Evolutionary conservation across 2,888 invertebrate genomes (phyloP).

Genomic region (Caenorhabditis sp.): DNA sequence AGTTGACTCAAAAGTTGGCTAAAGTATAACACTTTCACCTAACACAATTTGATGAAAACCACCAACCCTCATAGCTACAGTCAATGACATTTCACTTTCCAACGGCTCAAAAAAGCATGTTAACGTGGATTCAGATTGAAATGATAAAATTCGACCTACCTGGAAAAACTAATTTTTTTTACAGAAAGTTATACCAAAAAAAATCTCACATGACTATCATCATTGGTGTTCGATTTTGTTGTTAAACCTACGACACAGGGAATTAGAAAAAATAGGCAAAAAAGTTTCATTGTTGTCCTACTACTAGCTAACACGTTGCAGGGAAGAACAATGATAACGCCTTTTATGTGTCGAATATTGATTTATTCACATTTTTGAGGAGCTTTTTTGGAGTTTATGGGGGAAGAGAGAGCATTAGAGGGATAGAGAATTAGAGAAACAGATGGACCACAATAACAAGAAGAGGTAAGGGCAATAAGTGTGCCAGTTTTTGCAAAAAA

Average conservation of each 20-base stretch:
- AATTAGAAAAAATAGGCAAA: no score
- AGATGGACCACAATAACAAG: no score
- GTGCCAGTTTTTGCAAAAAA: no score
- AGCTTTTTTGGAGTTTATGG: no score
- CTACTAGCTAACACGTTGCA: no score
- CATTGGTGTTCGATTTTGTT: not conserved
- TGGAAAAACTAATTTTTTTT: conserved; percentile 1
- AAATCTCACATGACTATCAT: not conserved
- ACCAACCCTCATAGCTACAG: conserved; percentile 42
- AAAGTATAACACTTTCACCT: not conserved
- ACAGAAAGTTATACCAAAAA: not conserved
- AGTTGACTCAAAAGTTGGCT: conserved; percentile 33
- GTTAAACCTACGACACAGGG: not conserved
- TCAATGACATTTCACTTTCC: conserved; percentile 36
- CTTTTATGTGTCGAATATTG: no score
- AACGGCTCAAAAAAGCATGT: conserved; percentile 47
- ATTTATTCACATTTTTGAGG: no score
- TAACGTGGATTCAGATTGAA: conserved; percentile 29
- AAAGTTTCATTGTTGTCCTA: no score
- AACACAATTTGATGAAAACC: not conserved
- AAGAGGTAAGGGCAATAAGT: no score
- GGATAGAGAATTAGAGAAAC: no score
- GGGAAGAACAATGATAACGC: no score
- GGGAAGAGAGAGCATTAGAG: no score
- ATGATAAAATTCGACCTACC: conserved; percentile 28